A percentile compares a stretch with the other conserved stretches of the same genome.
These are phyloP conservation scores for Epistrophe eligans DNA, from an alignment of 2,888 invertebrate genomes.

Conservation along the genomic window DNA sequence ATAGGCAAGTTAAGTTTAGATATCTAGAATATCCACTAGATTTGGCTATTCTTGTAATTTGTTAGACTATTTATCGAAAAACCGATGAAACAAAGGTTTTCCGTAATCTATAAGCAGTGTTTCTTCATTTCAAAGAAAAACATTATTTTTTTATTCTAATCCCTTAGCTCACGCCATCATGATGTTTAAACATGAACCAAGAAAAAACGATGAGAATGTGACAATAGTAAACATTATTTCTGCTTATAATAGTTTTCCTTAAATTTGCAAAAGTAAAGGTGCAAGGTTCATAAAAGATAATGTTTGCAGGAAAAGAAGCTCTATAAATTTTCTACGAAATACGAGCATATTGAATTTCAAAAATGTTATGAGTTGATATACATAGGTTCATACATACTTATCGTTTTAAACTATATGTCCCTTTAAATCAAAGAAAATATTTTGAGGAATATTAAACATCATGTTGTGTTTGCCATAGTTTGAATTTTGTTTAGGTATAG, in stretches of 20 bases:
- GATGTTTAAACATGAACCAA: neutral
- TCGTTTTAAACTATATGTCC: neutral
- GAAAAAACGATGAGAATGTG: neutral
- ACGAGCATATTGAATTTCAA: conserved; percentile 1
- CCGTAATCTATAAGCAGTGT: too few relatives aligned
- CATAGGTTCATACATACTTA: neutral
- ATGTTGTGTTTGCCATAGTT: neutral
- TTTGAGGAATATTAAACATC: neutral
- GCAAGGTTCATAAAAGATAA: neutral
- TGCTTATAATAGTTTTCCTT: neutral
- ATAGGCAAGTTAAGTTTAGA: too few relatives aligned
- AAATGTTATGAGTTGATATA: neutral
- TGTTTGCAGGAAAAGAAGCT: neutral
- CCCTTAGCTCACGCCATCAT: neutral
- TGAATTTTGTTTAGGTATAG: neutral
- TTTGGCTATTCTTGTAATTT: too few relatives aligned
- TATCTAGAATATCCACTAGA: too few relatives aligned
- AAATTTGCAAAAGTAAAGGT: neutral
- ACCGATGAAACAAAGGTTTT: too few relatives aligned
- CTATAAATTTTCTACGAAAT: neutral
- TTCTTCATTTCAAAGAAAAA: too few relatives aligned
- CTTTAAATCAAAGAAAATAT: neutral
- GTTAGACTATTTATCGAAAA: too few relatives aligned
- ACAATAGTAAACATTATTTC: neutral
- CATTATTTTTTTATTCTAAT: neutral